A percentile compares a stretch with the other conserved stretches of the same genome.
Conservation (phyloP, 2,797 vertebrate genomes). For the Sebastolobus alascanus region DNA sequence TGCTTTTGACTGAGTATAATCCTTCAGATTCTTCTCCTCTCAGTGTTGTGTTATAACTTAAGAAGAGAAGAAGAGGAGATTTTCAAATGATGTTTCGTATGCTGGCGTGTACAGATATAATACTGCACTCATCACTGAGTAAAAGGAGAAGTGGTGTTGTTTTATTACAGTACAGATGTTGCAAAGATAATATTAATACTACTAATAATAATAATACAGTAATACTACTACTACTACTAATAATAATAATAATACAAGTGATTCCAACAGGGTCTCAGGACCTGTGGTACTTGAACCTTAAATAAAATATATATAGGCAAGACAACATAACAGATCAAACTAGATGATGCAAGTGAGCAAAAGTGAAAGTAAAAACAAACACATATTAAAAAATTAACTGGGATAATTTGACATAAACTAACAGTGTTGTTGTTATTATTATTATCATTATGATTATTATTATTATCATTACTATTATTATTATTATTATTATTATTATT, state of each 20-base stretch:
- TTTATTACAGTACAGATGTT: neutral
- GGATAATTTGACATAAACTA: neutral
- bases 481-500: neutral
- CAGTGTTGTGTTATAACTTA: neutral
- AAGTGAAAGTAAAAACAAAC: neutral
- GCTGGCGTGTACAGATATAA: neutral
- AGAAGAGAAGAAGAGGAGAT: neutral
- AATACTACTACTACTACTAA: too few relatives aligned
- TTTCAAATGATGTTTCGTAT: neutral
- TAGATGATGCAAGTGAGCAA: constrained; percentile 12
- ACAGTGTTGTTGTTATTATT: neutral
- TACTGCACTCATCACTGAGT: neutral
- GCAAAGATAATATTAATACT: too few relatives aligned
- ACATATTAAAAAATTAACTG: neutral
- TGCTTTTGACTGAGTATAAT: neutral
- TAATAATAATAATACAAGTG: too few relatives aligned
- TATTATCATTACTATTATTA: neutral
- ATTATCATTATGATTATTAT: neutral
- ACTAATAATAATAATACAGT: too few relatives aligned
- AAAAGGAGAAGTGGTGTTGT: neutral
- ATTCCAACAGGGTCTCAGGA: neutral
- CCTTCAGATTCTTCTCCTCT: neutral
- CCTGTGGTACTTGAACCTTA: neutral
- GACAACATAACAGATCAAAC: neutral
- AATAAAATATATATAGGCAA: neutral